Evolutionary conservation across 1,140 invertebrate genomes (phyloP), one percentile per base, ranked within the genome.

Genomic region (Ceratina australensis): DNA sequence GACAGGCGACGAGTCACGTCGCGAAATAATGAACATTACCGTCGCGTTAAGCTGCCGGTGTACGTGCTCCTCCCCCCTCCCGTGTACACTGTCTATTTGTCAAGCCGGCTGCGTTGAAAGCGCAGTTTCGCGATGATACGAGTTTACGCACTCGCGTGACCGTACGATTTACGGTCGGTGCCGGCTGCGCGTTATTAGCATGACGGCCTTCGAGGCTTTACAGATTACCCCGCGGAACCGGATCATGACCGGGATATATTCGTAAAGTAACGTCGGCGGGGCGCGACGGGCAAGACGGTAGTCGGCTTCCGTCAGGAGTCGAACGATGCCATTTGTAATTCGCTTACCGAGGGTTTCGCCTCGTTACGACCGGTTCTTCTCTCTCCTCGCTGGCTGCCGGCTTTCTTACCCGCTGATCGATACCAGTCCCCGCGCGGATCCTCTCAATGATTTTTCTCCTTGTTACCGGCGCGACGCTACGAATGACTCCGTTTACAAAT

Each of bases 131-230:
- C 33, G 33, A 42, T 42, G 33, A 42, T 42, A 42, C 33, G 33
- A 42, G 33, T 42, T 42, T 42, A 42, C 33, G 33, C 33, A 42
- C 33, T 42, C 33, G 33, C 33, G 33, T 42, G 33, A 42, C 33
- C 33, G 33, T 42, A 42, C 33, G 33, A 42, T 42, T 42, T 42
- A 85, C 74, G 83, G 78, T 84, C 82, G 65, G 72, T 69, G 56
- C 50, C 71, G 74, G 83, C 66, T 74, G 83, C 66, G 78, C 66
- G 78, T 81, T 81, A 85, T 85, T 84, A 85, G 79, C 82, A 84
- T 81, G 82, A 85, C 80, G 79, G 78, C 72, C 57, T 56, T 69
- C 65, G 54, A 26, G 60, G 84, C 74, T 42, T 42, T 74, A 85
- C 84, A 78, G 79, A 85, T 85, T 69, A 69, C 71, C 56, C 57